phyloP scores from a whole-genome alignment of 2,888 invertebrate species.

The Clanis bilineata region DNA sequence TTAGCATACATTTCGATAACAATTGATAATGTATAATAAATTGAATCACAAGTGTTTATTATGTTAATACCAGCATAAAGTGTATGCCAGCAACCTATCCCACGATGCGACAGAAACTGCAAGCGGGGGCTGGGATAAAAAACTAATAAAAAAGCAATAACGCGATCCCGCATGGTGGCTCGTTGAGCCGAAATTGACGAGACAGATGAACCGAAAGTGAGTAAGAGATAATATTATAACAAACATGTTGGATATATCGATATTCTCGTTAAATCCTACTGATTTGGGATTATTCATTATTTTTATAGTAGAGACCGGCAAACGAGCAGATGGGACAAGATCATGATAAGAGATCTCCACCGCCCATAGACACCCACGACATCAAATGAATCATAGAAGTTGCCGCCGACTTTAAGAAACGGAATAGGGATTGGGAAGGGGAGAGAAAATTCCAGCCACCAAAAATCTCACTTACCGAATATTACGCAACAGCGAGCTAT shows the following conservation, averaged over 20 bases:
- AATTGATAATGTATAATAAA: constrained; percentile 59
- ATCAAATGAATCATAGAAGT: no score
- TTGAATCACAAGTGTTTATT: constrained; percentile 62
- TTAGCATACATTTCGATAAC: constrained; percentile 43
- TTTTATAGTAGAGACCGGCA: not conserved
- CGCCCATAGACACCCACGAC: no score
- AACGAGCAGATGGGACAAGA: no score
- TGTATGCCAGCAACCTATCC: constrained; percentile 71
- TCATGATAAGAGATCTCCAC: no score
- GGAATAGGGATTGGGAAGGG: no score
- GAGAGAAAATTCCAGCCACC: no score
- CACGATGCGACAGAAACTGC: constrained; percentile 76
- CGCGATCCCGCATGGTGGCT: constrained; percentile 79
- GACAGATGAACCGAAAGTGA: constrained; percentile 70
- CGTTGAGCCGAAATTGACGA: constrained; percentile 76
- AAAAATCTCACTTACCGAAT: no score
- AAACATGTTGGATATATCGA: not conserved
- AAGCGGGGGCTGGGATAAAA: constrained; percentile 69
- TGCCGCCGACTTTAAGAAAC: no score
- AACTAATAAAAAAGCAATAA: constrained; percentile 82
- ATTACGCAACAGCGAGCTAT: no score
- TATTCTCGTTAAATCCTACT: not conserved
- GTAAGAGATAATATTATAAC: constrained; percentile 21
- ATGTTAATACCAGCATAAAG: constrained; percentile 82
- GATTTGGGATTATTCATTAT: not conserved